phyloP scores from a whole-genome alignment of 2,797 vertebrate species.

The Hirundo rustica region DNA sequence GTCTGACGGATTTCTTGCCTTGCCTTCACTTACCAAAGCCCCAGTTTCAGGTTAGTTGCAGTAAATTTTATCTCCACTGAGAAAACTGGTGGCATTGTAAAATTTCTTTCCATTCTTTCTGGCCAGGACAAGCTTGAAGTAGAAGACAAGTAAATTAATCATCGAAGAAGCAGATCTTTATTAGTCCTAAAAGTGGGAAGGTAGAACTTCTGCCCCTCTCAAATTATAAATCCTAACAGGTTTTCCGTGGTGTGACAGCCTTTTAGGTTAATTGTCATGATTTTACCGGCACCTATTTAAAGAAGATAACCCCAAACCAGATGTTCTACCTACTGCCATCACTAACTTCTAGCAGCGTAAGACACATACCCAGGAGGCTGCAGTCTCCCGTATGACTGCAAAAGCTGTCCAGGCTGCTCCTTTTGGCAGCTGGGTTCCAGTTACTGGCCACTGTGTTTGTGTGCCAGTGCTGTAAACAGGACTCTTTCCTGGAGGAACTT shows the following conservation, averaged over 20 bases:
- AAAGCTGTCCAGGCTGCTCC: not conserved
- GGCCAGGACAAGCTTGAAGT: not conserved
- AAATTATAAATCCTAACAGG: not conserved
- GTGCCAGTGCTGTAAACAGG: not conserved
- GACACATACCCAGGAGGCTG: not conserved
- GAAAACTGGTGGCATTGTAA: not conserved
- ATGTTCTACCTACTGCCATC: not conserved
- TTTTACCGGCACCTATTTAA: not conserved
- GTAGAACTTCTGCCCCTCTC: not conserved
- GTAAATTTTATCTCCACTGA: not conserved
- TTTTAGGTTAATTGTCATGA: not conserved
- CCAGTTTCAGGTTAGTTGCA: not conserved
- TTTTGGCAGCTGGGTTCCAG: not conserved
- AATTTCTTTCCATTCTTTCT: not conserved
- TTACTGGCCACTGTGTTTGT: fast-evolving
- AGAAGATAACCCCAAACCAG: not conserved
- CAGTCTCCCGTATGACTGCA: not conserved
- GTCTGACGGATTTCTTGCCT: not conserved
- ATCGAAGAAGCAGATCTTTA: not conserved
- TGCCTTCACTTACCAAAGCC: not conserved
- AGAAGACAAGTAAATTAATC: constrained; percentile 23
- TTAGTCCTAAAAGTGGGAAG: not conserved
- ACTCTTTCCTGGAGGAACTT: not conserved
- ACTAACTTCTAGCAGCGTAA: not conserved
- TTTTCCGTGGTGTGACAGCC: not conserved